Conservation (phyloP, 1,140 invertebrate genomes). For the Lutraria rhynchaena region DNA sequence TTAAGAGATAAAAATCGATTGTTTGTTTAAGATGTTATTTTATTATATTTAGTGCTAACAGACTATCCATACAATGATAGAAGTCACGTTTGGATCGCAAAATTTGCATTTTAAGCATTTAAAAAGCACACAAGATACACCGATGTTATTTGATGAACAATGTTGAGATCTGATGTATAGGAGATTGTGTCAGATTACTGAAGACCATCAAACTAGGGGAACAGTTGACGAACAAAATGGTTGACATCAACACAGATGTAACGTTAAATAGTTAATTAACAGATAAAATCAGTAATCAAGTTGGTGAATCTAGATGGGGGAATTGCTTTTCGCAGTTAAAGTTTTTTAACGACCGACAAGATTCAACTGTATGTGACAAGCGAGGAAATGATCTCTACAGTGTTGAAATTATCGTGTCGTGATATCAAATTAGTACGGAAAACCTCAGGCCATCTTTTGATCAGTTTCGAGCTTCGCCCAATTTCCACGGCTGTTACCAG, state of each 20-base stretch:
- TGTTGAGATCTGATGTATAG: too few relatives aligned
- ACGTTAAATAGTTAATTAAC: constrained; percentile 52
- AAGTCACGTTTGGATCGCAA: too few relatives aligned
- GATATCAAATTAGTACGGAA: constrained; percentile 3
- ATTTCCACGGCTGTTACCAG: constrained; percentile 25
- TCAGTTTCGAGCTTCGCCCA: background rate
- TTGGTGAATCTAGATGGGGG: background rate
- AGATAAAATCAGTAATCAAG: constrained; percentile 44
- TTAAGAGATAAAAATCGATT: constrained; percentile 16
- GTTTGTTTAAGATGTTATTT: constrained; percentile 29
- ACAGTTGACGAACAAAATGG: too few relatives aligned
- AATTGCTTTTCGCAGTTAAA: background rate
- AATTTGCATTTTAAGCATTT: constrained; percentile 25
- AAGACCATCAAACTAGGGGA: too few relatives aligned
- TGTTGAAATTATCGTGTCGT: background rate
- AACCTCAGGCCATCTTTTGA: background rate
- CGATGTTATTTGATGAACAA: too few relatives aligned
- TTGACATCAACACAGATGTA: constrained; percentile 34
- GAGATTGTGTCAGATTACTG: too few relatives aligned
- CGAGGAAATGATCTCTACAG: constrained; percentile 18
- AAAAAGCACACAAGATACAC: too few relatives aligned
- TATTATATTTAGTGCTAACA: constrained; percentile 7
- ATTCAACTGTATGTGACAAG: background rate
- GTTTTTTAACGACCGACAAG: too few relatives aligned
- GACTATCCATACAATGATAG: too few relatives aligned